Evolutionary conservation across 2,888 invertebrate genomes (phyloP).

Genomic region (Pecten maximus): DNA sequence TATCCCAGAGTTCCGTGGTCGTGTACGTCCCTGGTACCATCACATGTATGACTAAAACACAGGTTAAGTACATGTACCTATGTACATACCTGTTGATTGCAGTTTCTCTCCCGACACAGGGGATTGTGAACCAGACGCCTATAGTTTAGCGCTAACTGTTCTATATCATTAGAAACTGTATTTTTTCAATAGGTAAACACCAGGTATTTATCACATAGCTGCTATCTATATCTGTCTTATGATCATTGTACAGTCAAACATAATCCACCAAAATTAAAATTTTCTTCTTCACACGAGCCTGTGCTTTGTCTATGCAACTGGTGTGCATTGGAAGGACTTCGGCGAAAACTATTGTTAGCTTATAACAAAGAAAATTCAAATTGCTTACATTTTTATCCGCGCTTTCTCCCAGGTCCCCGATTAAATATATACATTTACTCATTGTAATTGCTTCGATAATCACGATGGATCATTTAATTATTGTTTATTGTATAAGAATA

Average conservation of each 20-base stretch:
- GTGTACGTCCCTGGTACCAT: background rate
- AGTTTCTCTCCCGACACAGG: background rate
- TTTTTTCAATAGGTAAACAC: too few species aligned
- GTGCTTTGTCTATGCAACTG: background rate
- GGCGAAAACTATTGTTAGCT: background rate
- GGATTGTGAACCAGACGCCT: background rate
- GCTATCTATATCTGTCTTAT: background rate
- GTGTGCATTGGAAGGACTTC: background rate
- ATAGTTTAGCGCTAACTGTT: background rate
- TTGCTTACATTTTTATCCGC: too few species aligned
- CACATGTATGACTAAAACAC: background rate
- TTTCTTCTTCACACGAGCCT: background rate
- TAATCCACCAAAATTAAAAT: background rate
- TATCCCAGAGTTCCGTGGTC: background rate
- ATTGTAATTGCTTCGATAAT: too few species aligned
- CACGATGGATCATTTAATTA: background rate
- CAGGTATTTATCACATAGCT: background rate
- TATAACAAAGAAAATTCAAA: background rate
- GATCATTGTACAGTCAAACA: background rate
- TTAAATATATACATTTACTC: too few species aligned
- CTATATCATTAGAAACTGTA: background rate
- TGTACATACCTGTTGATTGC: background rate
- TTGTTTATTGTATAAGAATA: background rate
- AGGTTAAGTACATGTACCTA: background rate
- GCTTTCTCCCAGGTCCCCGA: background rate